These are phyloP conservation scores for Bellardia bayeri DNA, from an alignment of 2,888 invertebrate species.

Conservation along the genomic window DNA sequence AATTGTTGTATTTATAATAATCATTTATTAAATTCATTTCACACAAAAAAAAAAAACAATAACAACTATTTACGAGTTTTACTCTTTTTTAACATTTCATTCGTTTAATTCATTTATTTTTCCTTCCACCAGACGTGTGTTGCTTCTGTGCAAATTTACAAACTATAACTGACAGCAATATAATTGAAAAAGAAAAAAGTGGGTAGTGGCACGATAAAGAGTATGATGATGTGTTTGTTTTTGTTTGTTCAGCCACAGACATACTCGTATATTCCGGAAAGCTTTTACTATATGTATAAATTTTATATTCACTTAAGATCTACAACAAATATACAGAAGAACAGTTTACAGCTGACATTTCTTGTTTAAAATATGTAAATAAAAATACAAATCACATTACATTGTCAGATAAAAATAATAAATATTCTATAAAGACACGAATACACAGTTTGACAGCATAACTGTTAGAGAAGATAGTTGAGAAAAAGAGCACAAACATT, in stretches of 20 bases:
- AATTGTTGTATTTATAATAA: background rate
- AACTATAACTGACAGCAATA: slow-evolving; percentile 74
- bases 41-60: background rate
- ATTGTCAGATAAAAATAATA: background rate
- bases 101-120: background rate
- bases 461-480: background rate
- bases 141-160: slow-evolving; percentile 75
- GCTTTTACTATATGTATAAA: slow-evolving; percentile 49
- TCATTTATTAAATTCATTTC: background rate
- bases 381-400: slow-evolving; percentile 10
- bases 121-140: slow-evolving; percentile 22
- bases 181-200: slow-evolving; percentile 15
- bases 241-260: background rate
- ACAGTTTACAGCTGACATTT: slow-evolving; percentile 32
- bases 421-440: background rate
- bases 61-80: background rate
- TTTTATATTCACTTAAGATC: background rate
- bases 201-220: slow-evolving; percentile 25
- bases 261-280: slow-evolving; percentile 19
- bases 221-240: slow-evolving; percentile 21
- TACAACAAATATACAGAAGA: background rate
- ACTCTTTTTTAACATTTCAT: background rate
- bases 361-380: background rate
- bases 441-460: background rate
- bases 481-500: background rate